A percentile compares a stretch with the other conserved stretches of the same genome.
Conservation (phyloP, 2,797 vertebrate species). For the Onychomys torridus region DNA sequence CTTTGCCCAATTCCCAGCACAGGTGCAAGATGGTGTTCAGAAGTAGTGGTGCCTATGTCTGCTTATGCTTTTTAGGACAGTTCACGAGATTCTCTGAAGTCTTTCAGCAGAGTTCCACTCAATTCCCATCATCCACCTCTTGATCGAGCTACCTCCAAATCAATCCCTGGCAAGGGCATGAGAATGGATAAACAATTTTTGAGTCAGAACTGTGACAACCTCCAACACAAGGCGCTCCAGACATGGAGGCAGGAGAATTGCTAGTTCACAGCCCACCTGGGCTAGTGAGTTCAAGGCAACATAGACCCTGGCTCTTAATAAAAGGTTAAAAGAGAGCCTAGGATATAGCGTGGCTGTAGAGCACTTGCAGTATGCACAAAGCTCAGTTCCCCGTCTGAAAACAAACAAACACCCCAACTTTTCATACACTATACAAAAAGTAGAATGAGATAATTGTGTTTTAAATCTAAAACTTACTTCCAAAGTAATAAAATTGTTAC, state of each 20-base stretch:
- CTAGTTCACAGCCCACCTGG: background rate
- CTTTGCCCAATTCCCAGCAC: background rate
- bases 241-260: background rate
- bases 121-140: background rate
- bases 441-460: background rate
- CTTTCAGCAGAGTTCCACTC: background rate
- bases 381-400: too few relatives aligned
- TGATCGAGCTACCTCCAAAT: background rate
- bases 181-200: background rate
- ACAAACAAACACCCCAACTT: background rate
- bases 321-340: background rate
- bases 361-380: background rate
- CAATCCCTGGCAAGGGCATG: background rate
- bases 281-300: background rate
- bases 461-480: constrained; percentile 3
- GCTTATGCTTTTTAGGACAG: background rate
- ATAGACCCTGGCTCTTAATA: background rate
- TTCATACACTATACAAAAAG: background rate
- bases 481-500: background rate
- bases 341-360: background rate
- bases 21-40: background rate
- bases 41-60: background rate
- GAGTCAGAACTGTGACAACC: background rate
- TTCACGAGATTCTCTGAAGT: constrained; percentile 6
- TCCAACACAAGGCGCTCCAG: background rate